Base-by-base conservation (phyloP, 2,888 invertebrate species). In the Tetropium fuscum region DNA sequence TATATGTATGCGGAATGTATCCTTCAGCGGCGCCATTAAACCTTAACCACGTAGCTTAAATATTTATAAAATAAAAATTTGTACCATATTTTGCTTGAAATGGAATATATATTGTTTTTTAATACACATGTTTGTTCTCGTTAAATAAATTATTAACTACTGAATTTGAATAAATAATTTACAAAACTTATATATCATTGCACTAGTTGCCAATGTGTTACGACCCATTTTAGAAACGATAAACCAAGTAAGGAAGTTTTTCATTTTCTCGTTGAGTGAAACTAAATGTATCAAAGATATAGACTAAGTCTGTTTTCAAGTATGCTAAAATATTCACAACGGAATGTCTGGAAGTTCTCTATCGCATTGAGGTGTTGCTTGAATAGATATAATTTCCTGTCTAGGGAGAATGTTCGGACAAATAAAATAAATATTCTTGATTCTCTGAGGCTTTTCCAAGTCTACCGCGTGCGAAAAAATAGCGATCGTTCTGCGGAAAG, bases 401-500 rank as follows among this genome's bases (percentile, higher is more conserved):
- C 48, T 36, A 22, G 48, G 48, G 48, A 48, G 20, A 48, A 48
- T 48, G 25, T 48, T 48, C 48, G 48, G 38, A 48, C 48, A 48
- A 48, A 48, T 48, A 48, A 22, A 48, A 48, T 48, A 48, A 48
- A 48, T 48, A 48, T 48, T 48, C 48, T 48, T 48, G 38, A 48
- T 36, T 36, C 48, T 38, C 36, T 8, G 48, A 48, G 36, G 36
- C 48, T 38, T 38, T 36, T 8, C 22, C 7, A 36, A 30, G 36
- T 36, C 36, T 32, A 48, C 36, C 38, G 48, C 38, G 18, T 48
- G 36, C 38, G 36, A 22, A 48, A 48, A 48, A 48, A 48, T 25
- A 20, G 15, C 48, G 48, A 48, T 48, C 48, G 36, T 20, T 34
- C 36, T 48, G 48, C 38, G 36, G 48, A 48, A 25, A 34, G 48